A percentile compares a stretch with the other conserved stretches of the same genome.
Evolutionary conservation across 2,797 vertebrate species (phyloP).

Genomic region (Dicrostonyx torquatus): DNA sequence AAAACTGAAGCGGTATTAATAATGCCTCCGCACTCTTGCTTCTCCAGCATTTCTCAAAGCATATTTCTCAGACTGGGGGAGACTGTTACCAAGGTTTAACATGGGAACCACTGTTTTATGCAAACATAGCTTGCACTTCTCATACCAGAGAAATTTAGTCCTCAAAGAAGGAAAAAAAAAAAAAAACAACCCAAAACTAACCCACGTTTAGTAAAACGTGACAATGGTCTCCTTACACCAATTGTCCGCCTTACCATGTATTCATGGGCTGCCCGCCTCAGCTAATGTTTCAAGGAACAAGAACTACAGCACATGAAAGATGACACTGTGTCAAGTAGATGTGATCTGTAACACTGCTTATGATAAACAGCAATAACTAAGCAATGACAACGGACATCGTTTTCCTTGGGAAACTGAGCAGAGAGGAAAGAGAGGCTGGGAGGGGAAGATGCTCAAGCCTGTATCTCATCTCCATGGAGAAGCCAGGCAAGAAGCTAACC

Average conservation of each 20-base stretch:
- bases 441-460: not conserved
- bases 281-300: not conserved
- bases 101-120: not conserved
- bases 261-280: not conserved
- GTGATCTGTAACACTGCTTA: not conserved
- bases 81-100: not conserved
- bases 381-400: not conserved
- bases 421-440: not conserved
- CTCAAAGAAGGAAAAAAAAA: not conserved
- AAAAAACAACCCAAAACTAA: not conserved
- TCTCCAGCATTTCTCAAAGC: constrained; percentile 12
- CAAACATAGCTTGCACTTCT: not conserved
- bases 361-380: constrained; percentile 26
- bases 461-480: not conserved
- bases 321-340: not conserved
- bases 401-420: not conserved
- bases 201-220: not conserved
- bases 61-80: not conserved
- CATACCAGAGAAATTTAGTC: not conserved
- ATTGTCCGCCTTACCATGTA: not conserved
- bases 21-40: not conserved
- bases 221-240: not conserved
- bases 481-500: not conserved
- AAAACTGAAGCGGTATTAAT: not conserved
- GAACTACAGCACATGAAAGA: not conserved